These are phyloP conservation scores for Euzophera pinguis DNA, from an alignment of 2,888 invertebrate genomes.

Conservation along the genomic window DNA sequence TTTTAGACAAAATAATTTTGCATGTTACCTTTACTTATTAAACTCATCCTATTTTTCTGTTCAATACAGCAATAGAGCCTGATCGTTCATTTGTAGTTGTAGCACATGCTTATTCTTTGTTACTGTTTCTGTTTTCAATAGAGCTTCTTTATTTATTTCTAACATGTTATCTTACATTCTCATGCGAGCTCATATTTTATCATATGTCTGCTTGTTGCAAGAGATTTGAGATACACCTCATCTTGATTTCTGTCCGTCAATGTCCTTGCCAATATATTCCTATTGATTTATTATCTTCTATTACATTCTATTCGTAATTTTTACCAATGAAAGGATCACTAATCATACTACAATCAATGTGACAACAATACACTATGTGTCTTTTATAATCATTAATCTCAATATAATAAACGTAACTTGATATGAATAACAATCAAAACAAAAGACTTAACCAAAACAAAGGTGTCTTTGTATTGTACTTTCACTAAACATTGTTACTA, in stretches of 20 bases:
- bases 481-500: conserved; percentile 2
- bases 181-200: neutral
- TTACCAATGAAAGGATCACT: neutral
- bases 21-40: no score
- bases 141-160: neutral
- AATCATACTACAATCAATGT: neutral
- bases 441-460: conserved; percentile 2
- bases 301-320: neutral
- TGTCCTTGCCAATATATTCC: no score
- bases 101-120: no score
- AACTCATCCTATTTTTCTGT: no score
- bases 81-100: no score
- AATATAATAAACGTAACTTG: neutral
- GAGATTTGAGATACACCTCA: no score
- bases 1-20: no score
- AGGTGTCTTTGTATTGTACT: conserved; percentile 3
- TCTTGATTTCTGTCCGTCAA: no score
- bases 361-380: neutral
- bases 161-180: neutral
- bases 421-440: conserved; percentile 3
- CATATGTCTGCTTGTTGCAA: no score
- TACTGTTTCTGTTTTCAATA: no score
- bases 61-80: no score
- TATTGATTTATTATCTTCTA: neutral
- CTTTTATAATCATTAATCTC: neutral